A percentile compares a stretch with the other conserved stretches of the same genome.
Evolutionary conservation across 2,113 vertebrate genomes (phyloP).

Genomic region (Alligator sinensis): DNA sequence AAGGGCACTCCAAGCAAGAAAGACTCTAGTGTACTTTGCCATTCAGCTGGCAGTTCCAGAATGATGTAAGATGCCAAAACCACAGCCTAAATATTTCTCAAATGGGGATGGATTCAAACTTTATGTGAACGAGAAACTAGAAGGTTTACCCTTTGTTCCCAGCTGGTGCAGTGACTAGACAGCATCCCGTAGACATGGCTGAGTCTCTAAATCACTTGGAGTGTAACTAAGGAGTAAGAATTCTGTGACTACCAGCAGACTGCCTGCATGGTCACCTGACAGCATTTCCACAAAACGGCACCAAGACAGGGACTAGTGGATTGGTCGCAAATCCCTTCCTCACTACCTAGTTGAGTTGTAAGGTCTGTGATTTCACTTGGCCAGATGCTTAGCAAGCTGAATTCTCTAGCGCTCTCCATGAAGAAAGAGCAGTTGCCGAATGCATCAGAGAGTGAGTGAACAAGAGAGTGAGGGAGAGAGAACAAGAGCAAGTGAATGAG

Average conservation of each 20-base stretch:
- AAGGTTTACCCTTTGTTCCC: not conserved
- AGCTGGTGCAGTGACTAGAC: not conserved
- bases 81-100: not conserved
- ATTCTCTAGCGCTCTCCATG: not conserved
- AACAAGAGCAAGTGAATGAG: not conserved
- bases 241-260: not conserved
- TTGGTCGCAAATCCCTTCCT: not conserved
- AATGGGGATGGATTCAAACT: not conserved
- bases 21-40: not conserved
- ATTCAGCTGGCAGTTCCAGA: not conserved
- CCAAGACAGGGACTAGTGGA: not conserved
- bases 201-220: not conserved
- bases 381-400: not conserved
- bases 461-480: not conserved
- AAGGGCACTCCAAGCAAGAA: not conserved
- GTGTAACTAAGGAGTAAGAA: not conserved
- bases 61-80: fast-evolving
- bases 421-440: not conserved
- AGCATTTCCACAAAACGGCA: not conserved
- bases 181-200: not conserved
- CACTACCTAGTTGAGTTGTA: not conserved
- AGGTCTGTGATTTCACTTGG: not conserved
- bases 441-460: fast-evolving
- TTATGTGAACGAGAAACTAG: not conserved
- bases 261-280: not conserved